Evolutionary conservation across 35 echinoderm and acorn worm genomes (phyloP).

Genomic region (Apostichopus californicus): DNA sequence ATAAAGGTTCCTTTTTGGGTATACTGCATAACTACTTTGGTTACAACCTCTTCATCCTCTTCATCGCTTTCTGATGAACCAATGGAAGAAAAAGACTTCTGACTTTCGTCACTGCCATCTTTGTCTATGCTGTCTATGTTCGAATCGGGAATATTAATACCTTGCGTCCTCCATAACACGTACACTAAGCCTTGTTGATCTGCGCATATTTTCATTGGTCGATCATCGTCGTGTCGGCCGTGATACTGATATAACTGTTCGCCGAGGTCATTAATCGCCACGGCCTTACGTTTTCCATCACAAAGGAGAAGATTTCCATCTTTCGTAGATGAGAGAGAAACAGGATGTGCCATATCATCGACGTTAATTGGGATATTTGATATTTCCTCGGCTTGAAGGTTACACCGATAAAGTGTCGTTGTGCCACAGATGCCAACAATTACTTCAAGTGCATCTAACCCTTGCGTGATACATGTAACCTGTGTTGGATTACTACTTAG

Average conservation of each 20-base stretch:
- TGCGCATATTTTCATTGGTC: background rate
- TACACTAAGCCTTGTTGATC: background rate
- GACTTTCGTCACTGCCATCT: background rate
- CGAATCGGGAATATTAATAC: background rate
- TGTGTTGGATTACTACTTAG: too few relatives aligned
- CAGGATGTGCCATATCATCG: too few relatives aligned
- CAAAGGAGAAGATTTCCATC: too few relatives aligned
- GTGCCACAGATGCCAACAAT: too few relatives aligned
- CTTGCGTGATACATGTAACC: too few relatives aligned
- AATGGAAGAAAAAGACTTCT: background rate
- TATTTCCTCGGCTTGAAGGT: too few relatives aligned
- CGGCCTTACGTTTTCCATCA: too few relatives aligned
- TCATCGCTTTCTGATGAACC: background rate
- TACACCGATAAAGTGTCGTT: too few relatives aligned
- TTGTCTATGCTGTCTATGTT: background rate
- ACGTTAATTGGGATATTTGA: too few relatives aligned
- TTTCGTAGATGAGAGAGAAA: too few relatives aligned
- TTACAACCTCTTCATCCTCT: background rate
- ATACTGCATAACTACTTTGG: constrained; percentile 22
- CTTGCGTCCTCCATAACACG: too few relatives aligned
- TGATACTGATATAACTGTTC: background rate
- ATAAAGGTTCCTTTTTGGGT: background rate
- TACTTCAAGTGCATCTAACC: too few relatives aligned
- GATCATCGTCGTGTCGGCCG: background rate
- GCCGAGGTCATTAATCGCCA: background rate